A percentile compares a stretch with the other conserved stretches of the same genome.
phyloP scores from a whole-genome alignment of 2,888 invertebrate genomes.

The Melanotus villosus region DNA sequence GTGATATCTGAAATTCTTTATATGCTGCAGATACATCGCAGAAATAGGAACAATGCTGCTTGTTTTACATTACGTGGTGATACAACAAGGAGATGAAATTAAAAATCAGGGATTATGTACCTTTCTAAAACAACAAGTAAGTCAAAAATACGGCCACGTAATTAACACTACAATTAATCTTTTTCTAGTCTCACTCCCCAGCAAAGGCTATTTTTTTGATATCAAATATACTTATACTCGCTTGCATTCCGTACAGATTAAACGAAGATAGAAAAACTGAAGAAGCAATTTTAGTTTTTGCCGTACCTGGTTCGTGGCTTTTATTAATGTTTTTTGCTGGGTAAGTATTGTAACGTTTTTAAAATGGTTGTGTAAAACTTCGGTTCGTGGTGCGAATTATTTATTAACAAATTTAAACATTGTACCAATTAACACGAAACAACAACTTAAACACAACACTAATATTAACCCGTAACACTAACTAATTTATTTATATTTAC shows the following conservation, averaged over 20 bases:
- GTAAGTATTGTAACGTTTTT: slow-evolving; percentile 72
- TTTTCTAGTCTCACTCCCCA: slow-evolving; percentile 87
- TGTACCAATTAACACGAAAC: no score
- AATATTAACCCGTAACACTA: no score
- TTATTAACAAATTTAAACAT: no score
- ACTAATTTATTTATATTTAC: no score
- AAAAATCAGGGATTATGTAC: slow-evolving; percentile 93
- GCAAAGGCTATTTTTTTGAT: slow-evolving; percentile 94
- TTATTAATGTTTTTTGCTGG: slow-evolving; percentile 99
- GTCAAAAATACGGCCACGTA: slow-evolving; percentile 38
- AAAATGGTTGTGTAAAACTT: slow-evolving; percentile 7
- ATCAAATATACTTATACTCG: slow-evolving; percentile 90
- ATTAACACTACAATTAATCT: slow-evolving; percentile 1
- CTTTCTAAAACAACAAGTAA: slow-evolving; percentile 93
- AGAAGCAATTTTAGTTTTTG: slow-evolving; percentile 92
- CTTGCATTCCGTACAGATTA: slow-evolving; percentile 90
- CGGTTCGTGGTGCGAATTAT: no score
- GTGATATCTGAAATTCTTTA: no score
- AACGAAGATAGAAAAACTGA: slow-evolving; percentile 83
- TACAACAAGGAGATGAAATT: slow-evolving; percentile 96
- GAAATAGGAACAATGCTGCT: slow-evolving; percentile 90
- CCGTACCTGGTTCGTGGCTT: slow-evolving; percentile 97
- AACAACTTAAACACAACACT: no score
- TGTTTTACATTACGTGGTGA: slow-evolving; percentile 88
- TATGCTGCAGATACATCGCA: slow-evolving; percentile 75